Conservation (phyloP, 2,113 vertebrate species). For the Cygnus atratus region DNA sequence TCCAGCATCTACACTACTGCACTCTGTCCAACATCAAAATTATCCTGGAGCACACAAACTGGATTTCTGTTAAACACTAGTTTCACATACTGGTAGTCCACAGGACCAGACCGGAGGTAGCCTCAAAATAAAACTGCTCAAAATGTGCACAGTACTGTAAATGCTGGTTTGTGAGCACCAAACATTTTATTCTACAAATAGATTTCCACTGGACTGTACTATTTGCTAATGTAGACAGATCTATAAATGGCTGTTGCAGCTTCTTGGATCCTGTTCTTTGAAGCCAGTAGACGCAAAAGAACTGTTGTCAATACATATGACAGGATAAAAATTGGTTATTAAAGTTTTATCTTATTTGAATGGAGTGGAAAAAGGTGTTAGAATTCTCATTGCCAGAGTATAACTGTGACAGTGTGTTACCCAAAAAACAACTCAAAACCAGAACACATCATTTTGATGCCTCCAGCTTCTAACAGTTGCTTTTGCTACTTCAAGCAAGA, state of each 20-base stretch:
- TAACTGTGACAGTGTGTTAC: rapidly evolving
- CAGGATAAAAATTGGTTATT: neutral
- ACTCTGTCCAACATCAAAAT: neutral
- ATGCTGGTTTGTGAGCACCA: neutral
- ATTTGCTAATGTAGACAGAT: neutral
- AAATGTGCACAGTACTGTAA: neutral
- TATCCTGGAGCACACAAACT: neutral
- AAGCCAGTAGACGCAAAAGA: neutral
- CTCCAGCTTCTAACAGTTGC: neutral
- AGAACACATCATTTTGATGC: neutral
- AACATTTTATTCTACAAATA: neutral
- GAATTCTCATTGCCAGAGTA: neutral
- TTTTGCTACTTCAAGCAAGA: neutral
- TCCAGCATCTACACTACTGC: neutral
- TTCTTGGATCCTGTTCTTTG: neutral
- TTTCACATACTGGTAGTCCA: neutral
- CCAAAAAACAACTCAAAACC: neutral
- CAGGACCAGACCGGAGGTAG: neutral
- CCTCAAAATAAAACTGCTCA: neutral
- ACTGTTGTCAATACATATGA: neutral
- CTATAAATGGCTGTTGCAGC: neutral
- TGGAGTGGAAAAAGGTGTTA: neutral
- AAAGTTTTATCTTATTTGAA: neutral
- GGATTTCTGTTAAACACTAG: neutral
- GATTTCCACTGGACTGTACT: neutral